These are phyloP conservation scores for Helicoverpa zea DNA, from an alignment of 1,140 invertebrate species.

Conservation along the genomic window DNA sequence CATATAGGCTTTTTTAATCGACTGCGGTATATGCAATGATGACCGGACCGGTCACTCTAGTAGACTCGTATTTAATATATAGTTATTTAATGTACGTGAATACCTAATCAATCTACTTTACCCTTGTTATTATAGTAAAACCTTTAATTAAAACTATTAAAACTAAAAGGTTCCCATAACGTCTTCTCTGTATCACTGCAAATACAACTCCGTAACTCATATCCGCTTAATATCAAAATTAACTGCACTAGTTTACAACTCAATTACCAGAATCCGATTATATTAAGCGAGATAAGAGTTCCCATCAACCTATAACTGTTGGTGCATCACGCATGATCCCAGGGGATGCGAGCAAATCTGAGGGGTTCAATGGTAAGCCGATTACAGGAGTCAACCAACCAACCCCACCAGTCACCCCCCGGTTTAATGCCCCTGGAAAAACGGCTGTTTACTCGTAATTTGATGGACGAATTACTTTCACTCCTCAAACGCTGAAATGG, in stretches of 20 bases:
- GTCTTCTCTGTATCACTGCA: not conserved
- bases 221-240: slow-evolving; percentile 58
- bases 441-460: slow-evolving; percentile 84
- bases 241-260: slow-evolving; percentile 74
- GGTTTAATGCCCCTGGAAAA: slow-evolving; percentile 83
- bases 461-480: slow-evolving; percentile 83
- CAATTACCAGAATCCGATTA: slow-evolving; percentile 83
- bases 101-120: no score
- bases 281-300: slow-evolving; percentile 84
- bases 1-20: not conserved
- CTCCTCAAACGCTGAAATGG: slow-evolving; percentile 79
- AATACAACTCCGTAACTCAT: slow-evolving; percentile 26
- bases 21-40: no score
- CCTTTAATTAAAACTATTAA: no score
- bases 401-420: slow-evolving; percentile 61
- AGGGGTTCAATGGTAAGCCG: slow-evolving; percentile 77
- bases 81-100: no score
- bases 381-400: slow-evolving; percentile 82
- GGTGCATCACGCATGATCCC: slow-evolving; percentile 74
- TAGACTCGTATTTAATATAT: no score
- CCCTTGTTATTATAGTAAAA: no score
- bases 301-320: slow-evolving; percentile 78
- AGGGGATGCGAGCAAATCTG: slow-evolving; percentile 68
- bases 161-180: not conserved
- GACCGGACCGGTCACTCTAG: no score